Conservation (phyloP, 2,113 vertebrate species). For the Ochotona curzoniae region DNA sequence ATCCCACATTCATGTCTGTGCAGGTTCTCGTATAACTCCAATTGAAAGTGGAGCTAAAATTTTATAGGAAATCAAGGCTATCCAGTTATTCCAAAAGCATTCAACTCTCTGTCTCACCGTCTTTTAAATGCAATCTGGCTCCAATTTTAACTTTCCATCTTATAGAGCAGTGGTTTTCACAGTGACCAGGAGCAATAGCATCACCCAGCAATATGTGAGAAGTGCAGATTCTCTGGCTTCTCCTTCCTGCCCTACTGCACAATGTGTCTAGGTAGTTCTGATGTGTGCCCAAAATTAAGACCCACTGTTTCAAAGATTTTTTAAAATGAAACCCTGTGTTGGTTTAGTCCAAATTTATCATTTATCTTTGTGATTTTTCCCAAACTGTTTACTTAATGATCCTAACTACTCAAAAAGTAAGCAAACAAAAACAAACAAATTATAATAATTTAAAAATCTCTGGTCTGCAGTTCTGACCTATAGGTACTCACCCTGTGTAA, state of each 20-base stretch:
- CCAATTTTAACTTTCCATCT: background rate
- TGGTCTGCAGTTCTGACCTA: background rate
- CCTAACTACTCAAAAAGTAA: background rate
- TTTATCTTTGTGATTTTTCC: background rate
- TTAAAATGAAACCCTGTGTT: background rate
- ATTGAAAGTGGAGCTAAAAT: background rate
- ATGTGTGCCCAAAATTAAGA: background rate
- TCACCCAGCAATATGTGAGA: background rate
- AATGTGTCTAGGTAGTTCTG: background rate
- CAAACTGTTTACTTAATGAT: background rate
- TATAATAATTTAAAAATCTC: background rate
- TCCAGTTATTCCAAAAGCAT: background rate
- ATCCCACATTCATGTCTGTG: background rate
- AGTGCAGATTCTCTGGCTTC: background rate
- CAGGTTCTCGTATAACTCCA: background rate
- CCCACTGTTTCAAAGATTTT: conserved; percentile 24
- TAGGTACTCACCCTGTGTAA: background rate
- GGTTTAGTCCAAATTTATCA: conserved; percentile 3
- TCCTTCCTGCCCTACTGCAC: background rate
- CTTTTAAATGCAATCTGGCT: no score
- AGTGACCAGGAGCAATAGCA: background rate
- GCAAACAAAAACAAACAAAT: no score
- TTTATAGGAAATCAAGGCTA: background rate
- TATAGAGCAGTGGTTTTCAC: conserved; percentile 20
- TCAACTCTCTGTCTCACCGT: background rate